Evolutionary conservation across 1,140 invertebrate genomes (phyloP).

Genomic region (Fragariocoptes setiger): DNA sequence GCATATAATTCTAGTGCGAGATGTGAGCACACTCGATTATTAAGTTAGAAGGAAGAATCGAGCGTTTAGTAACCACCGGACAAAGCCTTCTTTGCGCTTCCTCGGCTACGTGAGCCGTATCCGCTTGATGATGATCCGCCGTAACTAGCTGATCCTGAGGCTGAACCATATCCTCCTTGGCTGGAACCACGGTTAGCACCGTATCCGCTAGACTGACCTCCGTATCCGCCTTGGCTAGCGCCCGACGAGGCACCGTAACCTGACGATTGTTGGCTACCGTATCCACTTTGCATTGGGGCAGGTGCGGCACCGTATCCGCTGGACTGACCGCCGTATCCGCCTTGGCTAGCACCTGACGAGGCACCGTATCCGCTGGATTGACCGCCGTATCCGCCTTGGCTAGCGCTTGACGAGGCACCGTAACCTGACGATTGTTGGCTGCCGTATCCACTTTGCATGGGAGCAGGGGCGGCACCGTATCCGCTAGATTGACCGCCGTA

Average conservation of each 20-base stretch:
- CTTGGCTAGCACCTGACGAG: no score
- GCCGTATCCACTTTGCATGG: background rate
- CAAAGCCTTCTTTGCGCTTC: background rate
- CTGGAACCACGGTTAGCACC: background rate
- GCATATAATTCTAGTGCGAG: no score
- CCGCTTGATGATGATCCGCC: background rate
- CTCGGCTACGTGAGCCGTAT: background rate
- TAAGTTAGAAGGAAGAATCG: no score
- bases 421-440: background rate
- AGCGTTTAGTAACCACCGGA: background rate
- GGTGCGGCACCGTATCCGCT: background rate
- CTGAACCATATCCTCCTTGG: background rate
- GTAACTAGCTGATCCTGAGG: background rate
- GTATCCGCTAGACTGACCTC: background rate
- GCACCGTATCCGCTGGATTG: background rate
- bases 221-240: background rate
- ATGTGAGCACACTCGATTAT: no score
- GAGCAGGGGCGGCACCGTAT: background rate
- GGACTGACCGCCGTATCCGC: background rate
- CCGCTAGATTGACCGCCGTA: background rate
- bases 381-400: background rate
- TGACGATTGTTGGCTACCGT: no score
- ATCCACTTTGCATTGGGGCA: no score
- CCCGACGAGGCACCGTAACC: background rate
- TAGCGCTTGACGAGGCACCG: background rate